phyloP scores from a whole-genome alignment of 2,888 invertebrate species.

The Entomobrya multifasciata region DNA sequence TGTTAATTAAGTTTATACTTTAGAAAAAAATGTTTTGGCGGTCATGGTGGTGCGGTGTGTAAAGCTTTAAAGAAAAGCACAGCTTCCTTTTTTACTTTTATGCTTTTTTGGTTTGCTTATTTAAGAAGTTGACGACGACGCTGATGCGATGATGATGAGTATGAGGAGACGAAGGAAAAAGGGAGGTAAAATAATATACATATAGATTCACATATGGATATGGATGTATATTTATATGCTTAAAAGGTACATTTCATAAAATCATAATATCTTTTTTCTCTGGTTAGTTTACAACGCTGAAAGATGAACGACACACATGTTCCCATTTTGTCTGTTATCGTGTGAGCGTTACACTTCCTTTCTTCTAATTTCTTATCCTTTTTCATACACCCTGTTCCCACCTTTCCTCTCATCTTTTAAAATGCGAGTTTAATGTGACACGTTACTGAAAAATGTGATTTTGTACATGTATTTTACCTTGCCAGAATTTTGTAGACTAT shows the following conservation, averaged over 20 bases:
- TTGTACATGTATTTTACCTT: too few relatives aligned
- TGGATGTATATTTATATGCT: conserved; percentile 1
- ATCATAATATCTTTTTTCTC: not conserved
- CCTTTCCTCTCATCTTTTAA: conserved; percentile 63
- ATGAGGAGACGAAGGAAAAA: conserved; percentile 56
- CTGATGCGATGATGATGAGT: conserved; percentile 39
- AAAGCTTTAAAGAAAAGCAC: conserved; percentile 6
- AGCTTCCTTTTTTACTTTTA: conserved; percentile 53
- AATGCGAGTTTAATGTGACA: too few relatives aligned
- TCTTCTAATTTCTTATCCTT: conserved; percentile 17
- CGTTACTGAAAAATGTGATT: too few relatives aligned
- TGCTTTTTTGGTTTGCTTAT: conserved; percentile 65
- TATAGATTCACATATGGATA: not conserved
- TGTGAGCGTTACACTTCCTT: conserved; percentile 25
- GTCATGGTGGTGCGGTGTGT: conserved; percentile 24
- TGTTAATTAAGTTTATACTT: not conserved
- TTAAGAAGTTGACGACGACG: conserved; percentile 59
- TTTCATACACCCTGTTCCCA: conserved; percentile 41
- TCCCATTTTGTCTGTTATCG: conserved; percentile 19
- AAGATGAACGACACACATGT: conserved; percentile 67
- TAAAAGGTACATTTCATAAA: conserved; percentile 1
- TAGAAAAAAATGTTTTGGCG: conserved; percentile 7
- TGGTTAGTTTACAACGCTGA: conserved; percentile 49
- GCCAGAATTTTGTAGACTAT: too few relatives aligned
- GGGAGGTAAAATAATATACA: conserved; percentile 15